Base-by-base conservation (phyloP, 2,888 invertebrate species). In the Ophioninae sp. region DNA sequence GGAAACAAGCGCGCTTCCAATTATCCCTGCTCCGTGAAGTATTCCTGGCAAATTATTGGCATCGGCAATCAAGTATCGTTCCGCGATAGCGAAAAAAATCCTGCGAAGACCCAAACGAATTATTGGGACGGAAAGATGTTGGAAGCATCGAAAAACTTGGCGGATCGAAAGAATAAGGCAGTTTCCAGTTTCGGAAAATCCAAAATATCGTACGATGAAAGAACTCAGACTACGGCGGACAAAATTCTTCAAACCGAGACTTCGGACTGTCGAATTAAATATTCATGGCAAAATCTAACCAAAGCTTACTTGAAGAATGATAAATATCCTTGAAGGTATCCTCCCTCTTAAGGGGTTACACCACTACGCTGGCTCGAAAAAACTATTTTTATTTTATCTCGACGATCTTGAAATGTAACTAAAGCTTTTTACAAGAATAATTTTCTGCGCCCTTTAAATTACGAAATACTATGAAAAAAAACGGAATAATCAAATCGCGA, bases 21-120 rank as follows among this genome's bases (percentile, higher is more conserved):
- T 71, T 82, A 83, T 39, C 76, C 86, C 8, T 89, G 90, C 23
- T 37, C 74, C 2, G 22, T 89, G 13, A 90, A 90, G 74, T 90
- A 90, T 75, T 90, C 90, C 22, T 90, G 90, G 90, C 88, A 90
- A 84, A 89, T 90, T 41, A 88, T 90, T 65, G 90, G 90, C 13
- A 88, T 79, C 6, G 82, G 85, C 20, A 89, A 88, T 3, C 90
- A 90, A 78, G 88, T 86, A 0, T 86, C 86, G 17, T 78, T 85
- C 41, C 59, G 81, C 20, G 85, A 88, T 61, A 84, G 59, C 10
- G 59, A 23, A 0, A 51, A 64, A 58, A 61, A 76, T 59, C 23
- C 77, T 6, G 67, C 68, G 59, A 59, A 56, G 22, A 72, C 64
- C 6, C 83, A 84, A 22, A 13, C 56, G 0, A 86, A 87, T 77